Conservation (phyloP, 35 echinoderm and acorn worm genomes). For the Holothuria glaberrima region DNA sequence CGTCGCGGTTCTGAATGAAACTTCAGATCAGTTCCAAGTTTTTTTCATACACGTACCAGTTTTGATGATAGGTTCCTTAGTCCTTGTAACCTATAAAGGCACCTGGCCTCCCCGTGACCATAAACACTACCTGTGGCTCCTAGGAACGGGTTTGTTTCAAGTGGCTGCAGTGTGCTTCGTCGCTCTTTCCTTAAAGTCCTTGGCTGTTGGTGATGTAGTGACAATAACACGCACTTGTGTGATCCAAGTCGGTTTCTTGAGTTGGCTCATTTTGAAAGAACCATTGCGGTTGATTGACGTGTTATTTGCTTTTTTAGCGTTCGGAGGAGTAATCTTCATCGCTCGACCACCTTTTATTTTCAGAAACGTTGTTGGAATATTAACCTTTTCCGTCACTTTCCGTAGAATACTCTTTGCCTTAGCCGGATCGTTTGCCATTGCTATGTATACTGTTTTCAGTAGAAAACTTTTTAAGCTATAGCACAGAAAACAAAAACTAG, state of each 20-base stretch:
- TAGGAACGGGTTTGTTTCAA: background rate
- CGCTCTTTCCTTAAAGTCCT: background rate
- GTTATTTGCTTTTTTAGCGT: background rate
- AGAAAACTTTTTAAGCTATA: no score
- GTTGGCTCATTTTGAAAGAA: conserved; percentile 18
- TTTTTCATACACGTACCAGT: background rate
- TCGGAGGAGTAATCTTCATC: background rate
- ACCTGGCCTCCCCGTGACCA: background rate
- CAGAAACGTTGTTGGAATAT: background rate
- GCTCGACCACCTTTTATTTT: background rate
- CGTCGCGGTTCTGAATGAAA: background rate
- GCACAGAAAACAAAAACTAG: no score
- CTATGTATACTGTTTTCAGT: no score
- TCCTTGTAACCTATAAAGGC: background rate
- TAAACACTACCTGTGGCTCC: background rate
- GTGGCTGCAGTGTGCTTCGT: background rate
- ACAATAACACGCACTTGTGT: background rate
- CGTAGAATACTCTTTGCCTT: background rate
- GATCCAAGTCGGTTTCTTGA: background rate
- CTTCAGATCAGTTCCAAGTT: background rate
- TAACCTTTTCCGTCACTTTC: background rate
- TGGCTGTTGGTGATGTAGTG: conserved; percentile 5
- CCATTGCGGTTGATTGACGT: background rate
- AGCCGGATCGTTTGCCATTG: background rate
- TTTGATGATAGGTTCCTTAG: background rate